A percentile compares a stretch with the other conserved stretches of the same genome.
phyloP scores from a whole-genome alignment of 64 coral and sea anemone genomes.

The Hydrozoanthus tunicans region DNA sequence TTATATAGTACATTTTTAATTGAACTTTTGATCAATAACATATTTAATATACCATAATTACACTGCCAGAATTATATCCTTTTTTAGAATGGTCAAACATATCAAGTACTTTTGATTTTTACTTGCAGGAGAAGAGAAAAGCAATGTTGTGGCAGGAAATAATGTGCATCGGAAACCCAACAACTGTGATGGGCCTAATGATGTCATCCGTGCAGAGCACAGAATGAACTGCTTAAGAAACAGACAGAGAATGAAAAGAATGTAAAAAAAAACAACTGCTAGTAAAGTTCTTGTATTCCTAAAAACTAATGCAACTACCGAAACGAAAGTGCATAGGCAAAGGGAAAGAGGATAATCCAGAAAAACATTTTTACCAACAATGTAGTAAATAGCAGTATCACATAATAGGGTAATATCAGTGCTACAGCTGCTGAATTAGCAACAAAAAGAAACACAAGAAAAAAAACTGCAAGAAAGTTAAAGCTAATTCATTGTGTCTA shows the following conservation, averaged over 20 bases:
- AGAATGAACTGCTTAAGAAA: neutral
- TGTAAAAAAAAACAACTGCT: slow-evolving; percentile 3
- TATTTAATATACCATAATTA: neutral
- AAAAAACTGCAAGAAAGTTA: neutral
- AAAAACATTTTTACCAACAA: neutral
- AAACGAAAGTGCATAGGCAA: slow-evolving; percentile 22
- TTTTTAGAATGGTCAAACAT: slow-evolving; percentile 2
- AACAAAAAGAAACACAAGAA: neutral
- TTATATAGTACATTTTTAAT: too few relatives aligned
- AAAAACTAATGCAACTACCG: slow-evolving; percentile 12
- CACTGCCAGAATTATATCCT: neutral
- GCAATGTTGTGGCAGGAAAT: slow-evolving; percentile 36
- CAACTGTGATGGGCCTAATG: slow-evolving; percentile 44
- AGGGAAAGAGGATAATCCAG: neutral
- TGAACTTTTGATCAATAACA: neutral
- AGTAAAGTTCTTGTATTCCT: neutral
- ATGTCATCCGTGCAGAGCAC: slow-evolving; percentile 43
- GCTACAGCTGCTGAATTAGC: neutral
- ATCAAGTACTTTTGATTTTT: slow-evolving; percentile 7
- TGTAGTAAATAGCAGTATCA: neutral
- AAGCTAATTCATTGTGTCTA: too few relatives aligned
- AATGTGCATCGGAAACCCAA: slow-evolving; percentile 37
- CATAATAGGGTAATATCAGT: neutral
- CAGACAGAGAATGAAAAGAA: slow-evolving; percentile 7
- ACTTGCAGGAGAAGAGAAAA: slow-evolving; percentile 48